Evolutionary conservation across 1,140 invertebrate genomes (phyloP).

Genomic region (Pseudachorutes palmiensis): DNA sequence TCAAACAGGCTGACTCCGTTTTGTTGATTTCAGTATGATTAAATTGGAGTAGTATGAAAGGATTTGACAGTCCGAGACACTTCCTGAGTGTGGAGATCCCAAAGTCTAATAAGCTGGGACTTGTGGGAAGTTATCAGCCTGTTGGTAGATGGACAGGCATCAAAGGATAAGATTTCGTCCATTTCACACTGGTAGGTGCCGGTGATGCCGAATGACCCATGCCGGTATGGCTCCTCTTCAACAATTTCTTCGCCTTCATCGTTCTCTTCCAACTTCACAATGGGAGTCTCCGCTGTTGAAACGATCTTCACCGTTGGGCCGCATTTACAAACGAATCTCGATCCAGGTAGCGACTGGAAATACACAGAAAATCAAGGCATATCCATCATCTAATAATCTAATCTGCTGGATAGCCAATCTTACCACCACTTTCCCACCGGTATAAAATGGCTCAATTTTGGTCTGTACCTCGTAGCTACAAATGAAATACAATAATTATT

Average conservation of each 20-base stretch:
- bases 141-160: constrained; percentile 19
- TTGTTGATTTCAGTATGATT: constrained; percentile 22
- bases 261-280: constrained; percentile 1
- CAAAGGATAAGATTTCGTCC: constrained; percentile 34
- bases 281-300: constrained; percentile 8
- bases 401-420: constrained; percentile 34
- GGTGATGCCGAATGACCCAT: constrained; percentile 17
- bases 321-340: constrained; percentile 27
- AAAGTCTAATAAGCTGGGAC: constrained; percentile 26
- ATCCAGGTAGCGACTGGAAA: constrained; percentile 22
- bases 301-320: constrained; percentile 27
- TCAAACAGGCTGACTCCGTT: not conserved
- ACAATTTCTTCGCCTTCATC: constrained; percentile 5
- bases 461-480: constrained; percentile 64
- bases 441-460: constrained; percentile 74
- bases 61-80: constrained; percentile 26
- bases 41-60: constrained; percentile 24
- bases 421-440: constrained; percentile 66
- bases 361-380: constrained; percentile 1
- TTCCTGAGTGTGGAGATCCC: constrained; percentile 22
- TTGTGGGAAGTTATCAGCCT: constrained; percentile 31
- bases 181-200: constrained; percentile 24
- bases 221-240: not conserved
- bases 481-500: constrained; percentile 1
- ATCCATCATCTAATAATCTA: not conserved